These are phyloP conservation scores for Gila orcuttii DNA, from an alignment of 2,113 vertebrate genomes.

Conservation along the genomic window DNA sequence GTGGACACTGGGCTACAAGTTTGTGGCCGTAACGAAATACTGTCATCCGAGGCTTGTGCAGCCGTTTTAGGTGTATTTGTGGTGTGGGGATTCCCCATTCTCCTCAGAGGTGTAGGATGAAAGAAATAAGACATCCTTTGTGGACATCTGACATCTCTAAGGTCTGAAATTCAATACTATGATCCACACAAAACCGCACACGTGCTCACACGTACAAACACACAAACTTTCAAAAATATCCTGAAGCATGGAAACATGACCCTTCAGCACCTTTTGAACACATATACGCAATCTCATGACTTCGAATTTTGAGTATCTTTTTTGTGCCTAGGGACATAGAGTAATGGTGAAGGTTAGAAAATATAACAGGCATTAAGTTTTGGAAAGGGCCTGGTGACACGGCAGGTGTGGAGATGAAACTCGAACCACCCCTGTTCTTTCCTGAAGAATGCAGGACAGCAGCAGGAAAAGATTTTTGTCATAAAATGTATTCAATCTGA, in stretches of 20 bases:
- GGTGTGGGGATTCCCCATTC: slow-evolving; percentile 48
- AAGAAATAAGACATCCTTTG: slow-evolving; percentile 63
- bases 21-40: slow-evolving; percentile 49
- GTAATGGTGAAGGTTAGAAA: slow-evolving; percentile 70
- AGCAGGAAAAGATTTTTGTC: slow-evolving; percentile 13
- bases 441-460: not conserved
- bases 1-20: slow-evolving; percentile 16
- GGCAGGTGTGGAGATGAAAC: slow-evolving; percentile 77
- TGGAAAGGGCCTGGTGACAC: slow-evolving; percentile 64
- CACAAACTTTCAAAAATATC: slow-evolving; percentile 27
- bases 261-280: slow-evolving; percentile 50
- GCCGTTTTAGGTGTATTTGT: slow-evolving; percentile 43
- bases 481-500: not conserved
- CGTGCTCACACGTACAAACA: slow-evolving; percentile 39
- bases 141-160: slow-evolving; percentile 42
- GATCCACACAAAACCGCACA: slow-evolving; percentile 54
- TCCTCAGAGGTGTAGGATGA: slow-evolving; percentile 64
- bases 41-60: slow-evolving; percentile 46
- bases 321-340: slow-evolving; percentile 68
- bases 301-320: slow-evolving; percentile 68
- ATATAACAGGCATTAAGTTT: slow-evolving; percentile 69
- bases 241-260: slow-evolving; percentile 45
- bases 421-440: slow-evolving; percentile 52
- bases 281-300: slow-evolving; percentile 46
- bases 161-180: slow-evolving; percentile 53